phyloP scores from a whole-genome alignment of 2,888 invertebrate genomes.

The Meghimatium bilineatum region DNA sequence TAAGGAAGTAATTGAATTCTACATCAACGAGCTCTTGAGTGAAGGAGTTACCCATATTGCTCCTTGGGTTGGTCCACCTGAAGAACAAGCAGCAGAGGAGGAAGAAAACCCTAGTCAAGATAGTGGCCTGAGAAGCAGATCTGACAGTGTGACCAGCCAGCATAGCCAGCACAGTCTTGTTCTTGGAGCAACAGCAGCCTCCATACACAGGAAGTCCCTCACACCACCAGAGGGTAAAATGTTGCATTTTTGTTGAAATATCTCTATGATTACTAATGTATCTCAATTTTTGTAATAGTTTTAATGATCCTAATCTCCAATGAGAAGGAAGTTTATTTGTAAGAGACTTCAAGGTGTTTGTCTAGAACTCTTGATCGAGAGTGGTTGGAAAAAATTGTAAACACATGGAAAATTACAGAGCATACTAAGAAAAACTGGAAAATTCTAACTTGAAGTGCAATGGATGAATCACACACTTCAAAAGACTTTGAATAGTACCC shows the following conservation, averaged over 20 bases:
- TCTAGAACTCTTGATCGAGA: no score
- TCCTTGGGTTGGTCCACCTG: conserved; percentile 80
- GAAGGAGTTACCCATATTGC: conserved; percentile 85
- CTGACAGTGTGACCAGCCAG: conserved; percentile 62
- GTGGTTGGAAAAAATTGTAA: no score
- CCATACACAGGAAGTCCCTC: conserved; percentile 53
- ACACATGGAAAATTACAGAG: no score
- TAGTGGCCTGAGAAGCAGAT: conserved; percentile 67
- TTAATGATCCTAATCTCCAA: no score
- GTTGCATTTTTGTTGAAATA: background rate
- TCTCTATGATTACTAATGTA: no score
- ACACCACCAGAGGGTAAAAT: conserved; percentile 40
- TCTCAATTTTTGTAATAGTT: no score
- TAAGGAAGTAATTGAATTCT: conserved; percentile 94
- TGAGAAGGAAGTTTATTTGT: no score
- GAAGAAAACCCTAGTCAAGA: conserved; percentile 69
- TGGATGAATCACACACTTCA: no score
- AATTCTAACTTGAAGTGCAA: no score
- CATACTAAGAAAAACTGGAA: no score
- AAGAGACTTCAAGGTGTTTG: no score
- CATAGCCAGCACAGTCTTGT: conserved; percentile 71
- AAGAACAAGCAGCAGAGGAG: conserved; percentile 14
- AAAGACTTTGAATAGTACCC: no score
- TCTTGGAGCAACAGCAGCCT: conserved; percentile 77
- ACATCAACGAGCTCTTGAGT: conserved; percentile 86